Conservation (phyloP, 2,888 invertebrate genomes). For the Amphipyra tragopoginis region DNA sequence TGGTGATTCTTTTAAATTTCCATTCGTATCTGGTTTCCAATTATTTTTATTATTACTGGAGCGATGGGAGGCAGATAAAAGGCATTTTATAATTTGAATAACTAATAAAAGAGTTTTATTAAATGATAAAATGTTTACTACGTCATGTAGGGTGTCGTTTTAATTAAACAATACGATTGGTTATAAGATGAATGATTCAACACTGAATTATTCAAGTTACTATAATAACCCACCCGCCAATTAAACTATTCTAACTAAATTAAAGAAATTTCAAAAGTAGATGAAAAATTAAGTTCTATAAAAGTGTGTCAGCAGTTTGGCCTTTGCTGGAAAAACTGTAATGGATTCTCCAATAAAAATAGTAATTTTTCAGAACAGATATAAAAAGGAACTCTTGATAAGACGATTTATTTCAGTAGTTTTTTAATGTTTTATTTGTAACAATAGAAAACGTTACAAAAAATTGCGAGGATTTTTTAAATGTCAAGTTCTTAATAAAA, state of each 20-base stretch:
- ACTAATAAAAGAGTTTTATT: conserved; percentile 5
- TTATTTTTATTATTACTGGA: conserved; percentile 54
- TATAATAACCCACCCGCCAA: neutral
- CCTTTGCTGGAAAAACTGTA: conserved; percentile 20
- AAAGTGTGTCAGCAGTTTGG: conserved; percentile 20
- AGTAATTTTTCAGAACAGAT: conserved; percentile 1
- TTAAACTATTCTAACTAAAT: neutral
- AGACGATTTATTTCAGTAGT: conserved; percentile 1
- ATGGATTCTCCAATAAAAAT: conserved; percentile 17
- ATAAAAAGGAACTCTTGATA: conserved; percentile 17
- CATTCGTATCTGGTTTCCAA: conserved; percentile 54
- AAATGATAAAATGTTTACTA: conserved; percentile 14
- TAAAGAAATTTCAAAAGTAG: conserved; percentile 2
- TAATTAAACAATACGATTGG: neutral
- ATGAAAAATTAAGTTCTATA: conserved; percentile 1
- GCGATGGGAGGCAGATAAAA: conserved; percentile 44
- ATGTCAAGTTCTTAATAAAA: neutral
- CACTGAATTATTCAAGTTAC: neutral
- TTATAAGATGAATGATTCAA: neutral
- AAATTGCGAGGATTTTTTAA: neutral
- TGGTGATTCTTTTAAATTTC: conserved; percentile 46
- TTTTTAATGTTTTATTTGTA: neutral
- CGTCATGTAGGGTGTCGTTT: neutral
- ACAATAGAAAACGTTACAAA: neutral
- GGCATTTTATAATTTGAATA: conserved; percentile 44